Conservation (phyloP, 2,888 invertebrate genomes). For the Lapara coniferarum region DNA sequence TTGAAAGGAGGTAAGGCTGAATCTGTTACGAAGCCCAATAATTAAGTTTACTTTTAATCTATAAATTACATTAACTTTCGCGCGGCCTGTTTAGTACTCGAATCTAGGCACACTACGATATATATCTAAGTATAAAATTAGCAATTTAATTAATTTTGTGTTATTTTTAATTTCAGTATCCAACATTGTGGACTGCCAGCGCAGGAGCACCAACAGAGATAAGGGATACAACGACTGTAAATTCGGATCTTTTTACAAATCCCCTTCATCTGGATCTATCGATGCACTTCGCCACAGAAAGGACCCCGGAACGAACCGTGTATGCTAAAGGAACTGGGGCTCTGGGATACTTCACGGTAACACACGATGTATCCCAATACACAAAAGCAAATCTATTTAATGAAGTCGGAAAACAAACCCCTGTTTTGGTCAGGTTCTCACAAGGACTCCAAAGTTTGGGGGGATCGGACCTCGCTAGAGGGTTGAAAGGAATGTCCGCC, state of each 20-base stretch:
- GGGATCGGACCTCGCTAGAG: constrained; percentile 77
- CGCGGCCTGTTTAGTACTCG: too few relatives aligned
- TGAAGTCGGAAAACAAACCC: constrained; percentile 83
- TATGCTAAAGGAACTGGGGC: constrained; percentile 96
- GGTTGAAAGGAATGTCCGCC: constrained; percentile 70
- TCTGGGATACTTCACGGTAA: constrained; percentile 91
- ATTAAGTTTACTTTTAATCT: too few relatives aligned
- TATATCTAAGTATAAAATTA: background rate
- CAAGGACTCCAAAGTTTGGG: constrained; percentile 85
- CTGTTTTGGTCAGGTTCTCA: constrained; percentile 82
- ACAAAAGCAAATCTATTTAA: constrained; percentile 84
- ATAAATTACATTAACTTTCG: too few relatives aligned
- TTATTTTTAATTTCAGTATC: constrained; percentile 42
- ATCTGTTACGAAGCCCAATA: background rate
- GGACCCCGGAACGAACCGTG: constrained; percentile 95
- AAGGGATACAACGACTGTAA: constrained; percentile 73
- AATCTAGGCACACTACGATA: too few relatives aligned
- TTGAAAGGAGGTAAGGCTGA: too few relatives aligned
- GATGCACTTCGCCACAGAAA: constrained; percentile 88
- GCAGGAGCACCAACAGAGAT: constrained; percentile 89
- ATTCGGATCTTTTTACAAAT: constrained; percentile 50
- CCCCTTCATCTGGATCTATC: constrained; percentile 86
- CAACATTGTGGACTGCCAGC: constrained; percentile 83
- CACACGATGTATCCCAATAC: constrained; percentile 88
- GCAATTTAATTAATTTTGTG: background rate